phyloP scores from a whole-genome alignment of 2,888 invertebrate species.

The Melieria omissa region DNA sequence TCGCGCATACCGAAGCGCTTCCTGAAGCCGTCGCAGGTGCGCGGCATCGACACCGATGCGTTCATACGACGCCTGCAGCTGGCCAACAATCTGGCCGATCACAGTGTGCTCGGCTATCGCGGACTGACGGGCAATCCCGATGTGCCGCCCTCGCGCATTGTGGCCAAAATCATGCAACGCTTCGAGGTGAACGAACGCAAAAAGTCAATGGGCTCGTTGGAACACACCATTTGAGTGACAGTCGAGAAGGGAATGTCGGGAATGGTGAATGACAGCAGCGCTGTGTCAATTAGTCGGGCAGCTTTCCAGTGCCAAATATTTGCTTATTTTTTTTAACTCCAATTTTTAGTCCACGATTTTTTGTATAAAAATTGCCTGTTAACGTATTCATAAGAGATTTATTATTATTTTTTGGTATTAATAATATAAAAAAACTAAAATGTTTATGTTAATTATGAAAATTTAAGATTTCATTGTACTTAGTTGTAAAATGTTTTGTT shows the following conservation, averaged over 20 bases:
- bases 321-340: too few relatives aligned
- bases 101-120: conserved; percentile 80
- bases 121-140: conserved; percentile 83
- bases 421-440: neutral
- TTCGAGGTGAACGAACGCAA: conserved; percentile 72
- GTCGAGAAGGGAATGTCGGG: neutral
- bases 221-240: conserved; percentile 14
- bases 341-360: too few relatives aligned
- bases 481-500: neutral
- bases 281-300: conserved; percentile 15
- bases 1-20: conserved; percentile 85
- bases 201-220: conserved; percentile 62
- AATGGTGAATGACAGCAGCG: conserved; percentile 13
- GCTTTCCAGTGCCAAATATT: neutral
- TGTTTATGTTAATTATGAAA: neutral
- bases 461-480: conserved; percentile 1
- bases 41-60: conserved; percentile 80
- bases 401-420: neutral
- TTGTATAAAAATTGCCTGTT: too few relatives aligned
- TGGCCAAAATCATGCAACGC: conserved; percentile 83
- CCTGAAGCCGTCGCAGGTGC: conserved; percentile 81
- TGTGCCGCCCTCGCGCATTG: conserved; percentile 82
- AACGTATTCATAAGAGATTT: conserved; percentile 1
- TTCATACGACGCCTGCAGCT: conserved; percentile 81
- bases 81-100: conserved; percentile 78